Conservation (phyloP, 2,113 vertebrate genomes). For the Cettia cetti region DNA sequence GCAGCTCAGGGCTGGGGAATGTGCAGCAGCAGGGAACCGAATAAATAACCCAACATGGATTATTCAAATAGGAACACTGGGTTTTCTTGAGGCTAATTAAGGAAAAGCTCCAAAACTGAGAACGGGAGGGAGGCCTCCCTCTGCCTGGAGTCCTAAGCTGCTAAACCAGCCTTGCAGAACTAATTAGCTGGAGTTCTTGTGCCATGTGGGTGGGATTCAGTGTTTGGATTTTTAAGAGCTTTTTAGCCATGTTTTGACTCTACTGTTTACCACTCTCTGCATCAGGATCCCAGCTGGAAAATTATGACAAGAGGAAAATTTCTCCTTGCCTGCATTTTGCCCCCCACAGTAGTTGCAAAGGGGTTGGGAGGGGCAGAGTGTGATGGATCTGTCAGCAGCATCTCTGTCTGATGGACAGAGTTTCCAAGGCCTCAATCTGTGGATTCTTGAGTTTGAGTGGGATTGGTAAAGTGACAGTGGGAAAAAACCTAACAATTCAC, state of each 20-base stretch:
- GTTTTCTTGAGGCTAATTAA: slow-evolving; percentile 69
- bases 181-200: slow-evolving; percentile 58
- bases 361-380: neutral
- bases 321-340: neutral
- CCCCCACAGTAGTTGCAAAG: neutral
- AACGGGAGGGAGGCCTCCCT: neutral
- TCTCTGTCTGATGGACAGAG: neutral
- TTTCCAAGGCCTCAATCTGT: neutral
- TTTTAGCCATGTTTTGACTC: slow-evolving; percentile 28
- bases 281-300: slow-evolving; percentile 8
- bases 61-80: slow-evolving; percentile 53
- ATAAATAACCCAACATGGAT: slow-evolving; percentile 68
- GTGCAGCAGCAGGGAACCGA: slow-evolving; percentile 55
- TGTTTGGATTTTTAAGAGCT: slow-evolving; percentile 25
- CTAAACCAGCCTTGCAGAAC: slow-evolving; percentile 49
- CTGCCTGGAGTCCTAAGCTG: slow-evolving; percentile 26
- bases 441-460: neutral
- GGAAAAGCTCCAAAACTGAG: slow-evolving; percentile 39
- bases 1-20: slow-evolving; percentile 19
- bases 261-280: slow-evolving; percentile 1
- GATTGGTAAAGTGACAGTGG: neutral
- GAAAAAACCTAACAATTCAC: neutral
- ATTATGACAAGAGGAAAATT: neutral
- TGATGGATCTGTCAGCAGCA: neutral
- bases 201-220: slow-evolving; percentile 15